These are phyloP conservation scores for Sclerodermus sp. DNA, from an alignment of 2,888 invertebrate species.

Conservation along the genomic window DNA sequence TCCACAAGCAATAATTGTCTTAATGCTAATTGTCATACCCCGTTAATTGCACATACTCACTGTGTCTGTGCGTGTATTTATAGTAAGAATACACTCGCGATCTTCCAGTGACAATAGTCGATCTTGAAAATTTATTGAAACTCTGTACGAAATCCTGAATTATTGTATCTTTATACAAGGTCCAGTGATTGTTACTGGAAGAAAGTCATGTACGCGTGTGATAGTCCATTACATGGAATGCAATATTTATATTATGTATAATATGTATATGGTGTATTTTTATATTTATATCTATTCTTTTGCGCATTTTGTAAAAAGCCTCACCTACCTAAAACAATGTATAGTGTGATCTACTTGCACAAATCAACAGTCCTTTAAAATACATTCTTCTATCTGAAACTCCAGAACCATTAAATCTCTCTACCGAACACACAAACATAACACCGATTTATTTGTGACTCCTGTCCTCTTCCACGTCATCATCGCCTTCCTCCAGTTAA, in stretches of 20 bases:
- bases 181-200: no score
- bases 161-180: no score
- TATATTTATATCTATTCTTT: conserved; percentile 41
- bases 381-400: conserved; percentile 49
- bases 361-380: conserved; percentile 55
- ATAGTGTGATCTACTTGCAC: conserved; percentile 45
- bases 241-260: conserved; percentile 21
- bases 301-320: conserved; percentile 52
- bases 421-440: conserved; percentile 57
- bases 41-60: no score
- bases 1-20: not conserved
- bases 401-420: conserved; percentile 53
- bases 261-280: conserved; percentile 27
- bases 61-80: no score
- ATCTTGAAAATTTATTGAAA: no score
- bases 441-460: conserved; percentile 46
- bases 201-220: not conserved
- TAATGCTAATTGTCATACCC: no score
- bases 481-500: not conserved
- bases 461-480: not conserved
- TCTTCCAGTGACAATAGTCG: no score
- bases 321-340: conserved; percentile 48
- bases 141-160: no score
- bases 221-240: conserved; percentile 30
- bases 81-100: no score